Percentiles rank a stretch among this genome's conserved stretches.
phyloP scores from a whole-genome alignment of 2,888 invertebrate genomes.

The Phyllotreta cruciferae region DNA sequence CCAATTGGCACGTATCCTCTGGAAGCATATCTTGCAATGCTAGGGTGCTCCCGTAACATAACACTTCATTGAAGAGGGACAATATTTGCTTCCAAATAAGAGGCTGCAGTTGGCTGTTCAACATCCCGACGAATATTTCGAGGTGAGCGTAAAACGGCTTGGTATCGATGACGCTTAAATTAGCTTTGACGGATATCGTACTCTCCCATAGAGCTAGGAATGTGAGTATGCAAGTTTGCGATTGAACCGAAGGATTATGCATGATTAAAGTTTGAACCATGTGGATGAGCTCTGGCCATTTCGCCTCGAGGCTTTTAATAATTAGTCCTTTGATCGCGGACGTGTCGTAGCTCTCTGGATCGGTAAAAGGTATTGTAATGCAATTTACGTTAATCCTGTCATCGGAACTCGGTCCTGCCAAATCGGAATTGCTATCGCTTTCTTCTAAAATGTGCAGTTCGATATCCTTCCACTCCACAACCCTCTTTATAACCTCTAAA shows the following conservation, averaged over 20 bases:
- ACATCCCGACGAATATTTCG: conserved; percentile 78
- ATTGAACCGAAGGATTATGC: conserved; percentile 67
- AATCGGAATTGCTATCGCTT: conserved; percentile 55
- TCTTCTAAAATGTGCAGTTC: conserved; percentile 83
- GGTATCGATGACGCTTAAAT: conserved; percentile 87
- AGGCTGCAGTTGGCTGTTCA: conserved; percentile 74
- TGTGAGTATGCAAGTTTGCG: conserved; percentile 77
- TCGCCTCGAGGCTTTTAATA: conserved; percentile 82
- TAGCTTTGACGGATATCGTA: conserved; percentile 89
- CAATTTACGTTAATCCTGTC: conserved; percentile 57
- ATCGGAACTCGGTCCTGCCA: conserved; percentile 49
- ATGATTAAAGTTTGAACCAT: conserved; percentile 69
- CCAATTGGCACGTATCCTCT: conserved; percentile 86
- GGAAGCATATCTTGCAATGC: conserved; percentile 87
- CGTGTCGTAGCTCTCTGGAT: conserved; percentile 85
- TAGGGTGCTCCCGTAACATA: conserved; percentile 90
- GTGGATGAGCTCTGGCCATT: conserved; percentile 83
- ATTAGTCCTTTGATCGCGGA: conserved; percentile 85
- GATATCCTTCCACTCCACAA: conserved; percentile 88
- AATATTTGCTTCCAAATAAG: conserved; percentile 85
- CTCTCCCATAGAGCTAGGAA: conserved; percentile 89
- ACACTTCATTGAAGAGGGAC: conserved; percentile 86
- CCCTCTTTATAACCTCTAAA: conserved; percentile 83
- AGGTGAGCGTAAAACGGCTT: conserved; percentile 87
- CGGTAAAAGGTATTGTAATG: conserved; percentile 71